Evolutionary conservation across 2,113 vertebrate genomes (phyloP).

Genomic region (Rhinolophus ferrumequinum): DNA sequence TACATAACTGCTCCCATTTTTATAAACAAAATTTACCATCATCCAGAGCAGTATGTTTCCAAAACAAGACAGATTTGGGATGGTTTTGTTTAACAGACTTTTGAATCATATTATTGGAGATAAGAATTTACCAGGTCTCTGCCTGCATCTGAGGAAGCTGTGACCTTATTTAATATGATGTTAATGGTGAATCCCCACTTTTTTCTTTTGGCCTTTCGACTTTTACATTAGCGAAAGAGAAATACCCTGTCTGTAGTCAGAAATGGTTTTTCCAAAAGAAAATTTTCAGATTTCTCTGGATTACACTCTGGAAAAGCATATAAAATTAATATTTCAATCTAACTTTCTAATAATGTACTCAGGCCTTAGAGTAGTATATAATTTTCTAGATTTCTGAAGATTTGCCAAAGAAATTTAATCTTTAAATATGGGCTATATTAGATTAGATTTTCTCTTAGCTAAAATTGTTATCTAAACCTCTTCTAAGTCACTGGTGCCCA

Average conservation of each 20-base stretch:
- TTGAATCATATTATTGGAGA: background rate
- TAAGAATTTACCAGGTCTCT: background rate
- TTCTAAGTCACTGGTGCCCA: background rate
- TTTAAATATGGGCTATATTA: slow-evolving; percentile 33
- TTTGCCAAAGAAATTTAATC: slow-evolving; percentile 52
- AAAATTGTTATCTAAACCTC: background rate
- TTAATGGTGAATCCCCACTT: background rate
- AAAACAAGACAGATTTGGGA: background rate
- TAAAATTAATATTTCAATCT: background rate
- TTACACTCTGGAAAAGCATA: slow-evolving; percentile 14
- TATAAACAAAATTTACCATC: background rate
- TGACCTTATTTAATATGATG: background rate
- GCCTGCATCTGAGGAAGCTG: background rate
- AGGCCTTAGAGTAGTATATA: background rate
- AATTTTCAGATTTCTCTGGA: background rate
- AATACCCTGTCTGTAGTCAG: background rate
- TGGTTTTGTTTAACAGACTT: background rate
- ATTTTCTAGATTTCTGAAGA: background rate
- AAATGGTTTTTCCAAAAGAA: background rate
- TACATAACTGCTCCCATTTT: background rate
- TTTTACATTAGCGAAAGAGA: background rate
- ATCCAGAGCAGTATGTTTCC: background rate
- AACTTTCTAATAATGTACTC: background rate
- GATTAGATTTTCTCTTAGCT: background rate
- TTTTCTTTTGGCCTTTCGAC: background rate